Percentiles rank a stretch among this genome's conserved stretches.
Evolutionary conservation across 2,113 vertebrate genomes (phyloP).

Genomic region (Phyllostomus hastatus): DNA sequence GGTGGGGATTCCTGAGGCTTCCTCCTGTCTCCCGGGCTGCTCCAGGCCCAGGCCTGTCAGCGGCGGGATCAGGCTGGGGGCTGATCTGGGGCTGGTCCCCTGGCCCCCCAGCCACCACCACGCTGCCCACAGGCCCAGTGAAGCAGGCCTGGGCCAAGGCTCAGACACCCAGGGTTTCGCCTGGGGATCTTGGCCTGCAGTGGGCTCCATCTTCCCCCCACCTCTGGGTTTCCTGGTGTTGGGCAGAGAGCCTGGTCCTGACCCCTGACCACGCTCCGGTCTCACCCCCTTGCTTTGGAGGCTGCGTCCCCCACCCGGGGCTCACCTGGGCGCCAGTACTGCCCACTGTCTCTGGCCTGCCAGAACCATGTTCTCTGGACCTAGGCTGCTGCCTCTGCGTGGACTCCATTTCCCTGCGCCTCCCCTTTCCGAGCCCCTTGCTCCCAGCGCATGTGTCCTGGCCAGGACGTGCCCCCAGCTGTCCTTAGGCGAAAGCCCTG

Average conservation of each 20-base stretch:
- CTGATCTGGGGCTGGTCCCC: too few relatives aligned
- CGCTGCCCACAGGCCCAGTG: background rate
- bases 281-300: background rate
- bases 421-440: background rate
- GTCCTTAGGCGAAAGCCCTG: background rate
- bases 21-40: background rate
- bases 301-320: background rate
- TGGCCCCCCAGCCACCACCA: too few relatives aligned
- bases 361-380: background rate
- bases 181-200: background rate
- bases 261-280: background rate
- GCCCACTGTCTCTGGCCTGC: background rate
- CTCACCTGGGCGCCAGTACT: background rate
- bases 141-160: background rate
- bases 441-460: background rate
- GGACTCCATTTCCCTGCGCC: background rate
- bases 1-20: background rate
- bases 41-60: background rate
- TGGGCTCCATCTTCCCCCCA: background rate
- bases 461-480: background rate
- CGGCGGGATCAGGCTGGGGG: background rate
- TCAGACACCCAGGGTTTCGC: background rate
- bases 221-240: background rate
- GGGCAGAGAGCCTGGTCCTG: accelerated
- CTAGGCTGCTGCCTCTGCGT: accelerated